Evolutionary conservation across 2,888 invertebrate species (phyloP).

Genomic region (Podabrus alpinus): DNA sequence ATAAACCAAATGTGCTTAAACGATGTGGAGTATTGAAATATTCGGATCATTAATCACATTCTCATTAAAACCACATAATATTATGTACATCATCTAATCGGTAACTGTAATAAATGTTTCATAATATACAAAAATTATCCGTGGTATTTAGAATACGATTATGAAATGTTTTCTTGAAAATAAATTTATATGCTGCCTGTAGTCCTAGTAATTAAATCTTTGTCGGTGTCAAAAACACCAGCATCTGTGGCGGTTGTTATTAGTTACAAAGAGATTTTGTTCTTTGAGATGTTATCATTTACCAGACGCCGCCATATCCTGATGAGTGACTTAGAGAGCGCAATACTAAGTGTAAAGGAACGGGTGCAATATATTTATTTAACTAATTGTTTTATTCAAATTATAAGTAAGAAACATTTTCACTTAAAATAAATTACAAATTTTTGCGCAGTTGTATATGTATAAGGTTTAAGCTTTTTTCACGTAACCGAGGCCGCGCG

Average conservation of each 20-base stretch:
- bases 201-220: slow-evolving; percentile 21
- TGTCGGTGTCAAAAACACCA: slow-evolving; percentile 20
- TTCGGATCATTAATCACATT: too few relatives aligned
- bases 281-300: slow-evolving; percentile 25
- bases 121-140: too few relatives aligned
- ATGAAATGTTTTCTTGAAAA: neutral
- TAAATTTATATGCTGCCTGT: neutral
- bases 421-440: neutral
- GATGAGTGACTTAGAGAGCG: slow-evolving; percentile 21
- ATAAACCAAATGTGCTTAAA: too few relatives aligned
- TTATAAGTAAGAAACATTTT: neutral
- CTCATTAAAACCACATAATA: too few relatives aligned
- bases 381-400: neutral
- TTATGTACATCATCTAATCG: neutral
- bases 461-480: too few relatives aligned
- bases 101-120: neutral
- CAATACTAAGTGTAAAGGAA: neutral
- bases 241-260: slow-evolving; percentile 16
- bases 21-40: too few relatives aligned
- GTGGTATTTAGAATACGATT: neutral
- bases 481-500: too few relatives aligned
- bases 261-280: slow-evolving; percentile 27
- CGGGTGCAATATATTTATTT: neutral
- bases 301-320: slow-evolving; percentile 23
- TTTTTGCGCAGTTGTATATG: too few relatives aligned